Base-by-base conservation (phyloP, 2,888 invertebrate genomes). In the Netelia virgata region DNA sequence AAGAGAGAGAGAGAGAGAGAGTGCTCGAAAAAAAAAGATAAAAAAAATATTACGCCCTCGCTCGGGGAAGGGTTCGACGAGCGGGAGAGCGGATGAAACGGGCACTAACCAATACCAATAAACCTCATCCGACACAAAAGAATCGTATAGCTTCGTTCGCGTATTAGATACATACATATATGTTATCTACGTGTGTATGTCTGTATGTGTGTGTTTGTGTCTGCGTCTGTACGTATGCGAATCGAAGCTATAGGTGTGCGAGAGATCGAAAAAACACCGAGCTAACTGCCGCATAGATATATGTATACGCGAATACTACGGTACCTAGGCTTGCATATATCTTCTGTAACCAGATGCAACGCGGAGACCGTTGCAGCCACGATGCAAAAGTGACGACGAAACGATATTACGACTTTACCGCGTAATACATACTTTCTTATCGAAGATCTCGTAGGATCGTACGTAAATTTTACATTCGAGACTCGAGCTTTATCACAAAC, bases 1-100 rank as follows among this genome's bases (percentile, higher is more conserved):
- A 5, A 18, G 55, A 11, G 75, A 50, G 80, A 55, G 68, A 55
- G 20, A 50, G 50, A 69, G 59, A 47, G 53, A 70, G 74, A 85
- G 77, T 61, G 79, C 20, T n/a, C 20, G 59, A 28, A 88, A 90
- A 91, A 91, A 89, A 92, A 91, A 90, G 90, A 91, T 90, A 91
- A 92, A 93, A 92, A 93, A 92, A 93, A 93, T 92, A 93, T 93
- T 92, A 92, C 92, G 92, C 90, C 90, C 91, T 90, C 92, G 90
- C 90, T 90, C 81, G 63, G 68, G 78, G 82, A 77, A 64, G 84
- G 61, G 73, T 73, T 75, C 18, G 55, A 78, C 84, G 72, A 90
- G 89, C 88, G 89, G 88, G 89, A 88, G 89, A 90, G 91, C 89
- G 91, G 90, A 89, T 91, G 90, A 90, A 92, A 92, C 91, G 90